Evolutionary conservation across 2,797 vertebrate species (phyloP).

Genomic region (Onychomys torridus): DNA sequence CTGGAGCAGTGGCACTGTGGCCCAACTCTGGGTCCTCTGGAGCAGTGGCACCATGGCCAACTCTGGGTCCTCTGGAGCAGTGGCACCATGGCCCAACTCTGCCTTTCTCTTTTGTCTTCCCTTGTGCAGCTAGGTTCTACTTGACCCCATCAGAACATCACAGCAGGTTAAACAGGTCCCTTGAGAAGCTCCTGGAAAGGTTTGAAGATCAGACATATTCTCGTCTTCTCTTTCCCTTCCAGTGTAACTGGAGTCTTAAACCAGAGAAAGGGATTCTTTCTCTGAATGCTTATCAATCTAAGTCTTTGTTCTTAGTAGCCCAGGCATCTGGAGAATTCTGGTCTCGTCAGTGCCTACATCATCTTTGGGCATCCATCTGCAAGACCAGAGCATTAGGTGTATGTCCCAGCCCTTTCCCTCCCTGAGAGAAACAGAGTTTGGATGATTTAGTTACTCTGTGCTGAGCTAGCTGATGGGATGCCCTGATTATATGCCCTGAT

Average conservation of each 20-base stretch:
- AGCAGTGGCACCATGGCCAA: not conserved
- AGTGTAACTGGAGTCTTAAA: not conserved
- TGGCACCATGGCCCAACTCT: not conserved
- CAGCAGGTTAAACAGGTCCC: not conserved
- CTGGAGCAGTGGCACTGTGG: not conserved
- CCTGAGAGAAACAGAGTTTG: not conserved
- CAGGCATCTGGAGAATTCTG: not conserved
- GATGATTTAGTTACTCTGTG: not conserved
- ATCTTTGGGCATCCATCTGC: not conserved
- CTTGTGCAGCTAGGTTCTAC: not conserved
- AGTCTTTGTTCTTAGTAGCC: not conserved
- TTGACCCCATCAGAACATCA: not conserved
- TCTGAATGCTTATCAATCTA: not conserved
- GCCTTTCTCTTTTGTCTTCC: not conserved
- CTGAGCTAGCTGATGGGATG: not conserved
- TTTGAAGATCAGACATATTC: not conserved
- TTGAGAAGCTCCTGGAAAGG: not conserved
- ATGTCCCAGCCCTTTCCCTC: not conserved
- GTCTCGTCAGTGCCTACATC: not conserved
- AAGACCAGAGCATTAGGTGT: not conserved
- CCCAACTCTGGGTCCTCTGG: not conserved
- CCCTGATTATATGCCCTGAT: not conserved
- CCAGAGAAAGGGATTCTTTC: not conserved
- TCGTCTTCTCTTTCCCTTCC: not conserved
- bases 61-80: not conserved